Evolutionary conservation across 30 jellyfish, hydroid and myxozoan species (phyloP), one percentile per base, ranked within the genome.

Genomic region (Turritopsis rubra): DNA sequence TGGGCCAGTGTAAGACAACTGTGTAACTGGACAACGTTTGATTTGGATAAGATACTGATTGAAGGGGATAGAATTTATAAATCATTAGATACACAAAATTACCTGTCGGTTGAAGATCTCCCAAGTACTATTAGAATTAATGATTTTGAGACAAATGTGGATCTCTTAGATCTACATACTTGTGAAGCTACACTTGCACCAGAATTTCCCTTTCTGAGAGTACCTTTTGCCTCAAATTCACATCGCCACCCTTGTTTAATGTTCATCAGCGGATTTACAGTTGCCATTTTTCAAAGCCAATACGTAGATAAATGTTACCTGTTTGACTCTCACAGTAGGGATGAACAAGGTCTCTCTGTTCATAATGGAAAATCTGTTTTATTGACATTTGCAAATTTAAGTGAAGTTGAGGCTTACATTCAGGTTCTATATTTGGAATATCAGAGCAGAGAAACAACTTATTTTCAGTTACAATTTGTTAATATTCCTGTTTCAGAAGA

Each of bases 11-110:
- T 82, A 18, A 29, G 65, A 28, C 25, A 54, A 7, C 52, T 28
- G 31, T 52, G 29, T 52, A 8, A 19, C 53, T 82, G 88, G 88
- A 82, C 73, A 18, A 16, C 18, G 5, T 53, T 24, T n/a, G 88
- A 82, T 24, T 71, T 82, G 24, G 88, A 82, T 66, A 31, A 29
- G 29, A 82, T 82, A 8, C 24, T 70, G 18, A 68, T 53, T 20
- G 52, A 20, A 81, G 84, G 88, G 71, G 84, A 82, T 52, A 25
- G 21, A 24, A 18, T 82, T 23, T 82, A 53, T 31, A 82, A 82
- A 71, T 18, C 83, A 27, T 52, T 82, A 0, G 52, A 68, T 28
- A 68, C 85, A 16, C 28, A 66, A n/a, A 52, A 26, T 24, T 71
- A 18, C 53, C 52, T 82, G 26, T 52, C 80, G 21, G 89, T 70